Base-by-base conservation (phyloP, 37 sponge, comb jelly and placozoan genomes). In the Petrosia ficiformis region DNA sequence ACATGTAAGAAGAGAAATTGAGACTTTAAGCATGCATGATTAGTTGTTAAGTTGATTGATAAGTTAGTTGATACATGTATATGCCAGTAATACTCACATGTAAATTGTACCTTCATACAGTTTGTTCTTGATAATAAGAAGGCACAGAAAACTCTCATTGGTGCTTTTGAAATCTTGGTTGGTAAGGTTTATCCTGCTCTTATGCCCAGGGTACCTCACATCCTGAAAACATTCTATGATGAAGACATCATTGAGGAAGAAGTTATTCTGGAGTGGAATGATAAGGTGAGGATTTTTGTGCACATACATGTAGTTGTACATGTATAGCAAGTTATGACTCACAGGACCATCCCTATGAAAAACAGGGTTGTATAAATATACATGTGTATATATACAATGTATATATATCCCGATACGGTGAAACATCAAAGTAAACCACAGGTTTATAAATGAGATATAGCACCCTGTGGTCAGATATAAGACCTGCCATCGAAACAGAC, bases 201-300 rank as follows among this genome's bases (percentile, higher is more conserved):
- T 22, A 67, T 93, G 72, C 73, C 94, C 3, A 83, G 76, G 58
- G 92, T 87, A 33, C 86, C 94, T 26, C 88, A 86, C 86, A 90
- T 99, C 28, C 86, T 99, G 65, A 95, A 99, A 78, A 68, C 81
- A 0, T 90, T 95, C 77, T 99, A 99, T 59, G 99, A 99, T 59
- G 65, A 80, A 42, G 99, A 99, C 65, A 74, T 95, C 30, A 69
- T 99, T 8, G 99, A 99, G 59, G 99, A 99, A 60, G 97, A 95
- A 34, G 67, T 79, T 56, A 74, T 99, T 28, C 60, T 91, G 44
- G 96, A 99, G 57, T 99, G 99, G 99, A 84, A 92, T 29, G 82
- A 79, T 25, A 99, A 95, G 92, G 95, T 94, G 39, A 56, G 71
- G 8, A 48, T 48, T 48, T 48, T 48, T 48, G 8, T 48, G 8